phyloP scores from a whole-genome alignment of 2,888 invertebrate species.

The Pyrocoelia pectoralis region DNA sequence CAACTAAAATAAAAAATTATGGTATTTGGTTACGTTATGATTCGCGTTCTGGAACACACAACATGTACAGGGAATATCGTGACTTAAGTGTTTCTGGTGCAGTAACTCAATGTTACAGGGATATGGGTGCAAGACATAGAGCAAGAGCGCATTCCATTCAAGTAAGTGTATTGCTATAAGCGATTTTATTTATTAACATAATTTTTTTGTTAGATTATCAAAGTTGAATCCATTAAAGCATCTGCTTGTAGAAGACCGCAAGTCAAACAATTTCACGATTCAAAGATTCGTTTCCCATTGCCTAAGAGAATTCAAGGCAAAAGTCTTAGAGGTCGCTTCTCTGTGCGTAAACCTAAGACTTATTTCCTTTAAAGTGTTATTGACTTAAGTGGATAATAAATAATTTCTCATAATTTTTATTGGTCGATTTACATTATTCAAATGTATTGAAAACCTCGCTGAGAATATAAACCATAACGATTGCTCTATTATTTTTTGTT shows the following conservation, averaged over 20 bases:
- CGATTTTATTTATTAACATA: background rate
- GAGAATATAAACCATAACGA: no score
- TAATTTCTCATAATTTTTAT: no score
- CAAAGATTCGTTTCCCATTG: conserved; percentile 95
- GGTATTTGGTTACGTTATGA: conserved; percentile 99
- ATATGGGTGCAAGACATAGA: conserved; percentile 98
- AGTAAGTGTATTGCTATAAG: conserved; percentile 62
- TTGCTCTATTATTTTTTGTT: no score
- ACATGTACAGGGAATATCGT: conserved; percentile 99
- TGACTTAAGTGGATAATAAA: conserved; percentile 24
- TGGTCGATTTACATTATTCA: no score
- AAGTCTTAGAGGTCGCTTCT: conserved; percentile 85
- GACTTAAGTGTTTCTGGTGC: conserved; percentile 95
- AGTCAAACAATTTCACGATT: conserved; percentile 98
- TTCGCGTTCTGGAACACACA: conserved; percentile 98
- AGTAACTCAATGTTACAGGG: conserved; percentile 97
- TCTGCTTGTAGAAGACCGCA: conserved; percentile 90
- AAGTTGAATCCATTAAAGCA: conserved; percentile 92
- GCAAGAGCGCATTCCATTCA: conserved; percentile 97
- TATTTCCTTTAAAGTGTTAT: conserved; percentile 69
- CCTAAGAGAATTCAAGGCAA: conserved; percentile 88
- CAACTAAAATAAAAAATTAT: conserved; percentile 97
- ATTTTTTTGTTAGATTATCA: conserved; percentile 85
- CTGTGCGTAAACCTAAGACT: conserved; percentile 82
- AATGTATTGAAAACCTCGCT: no score